Conservation (phyloP, 2,888 invertebrate genomes). For the Mesoligia furuncula region DNA sequence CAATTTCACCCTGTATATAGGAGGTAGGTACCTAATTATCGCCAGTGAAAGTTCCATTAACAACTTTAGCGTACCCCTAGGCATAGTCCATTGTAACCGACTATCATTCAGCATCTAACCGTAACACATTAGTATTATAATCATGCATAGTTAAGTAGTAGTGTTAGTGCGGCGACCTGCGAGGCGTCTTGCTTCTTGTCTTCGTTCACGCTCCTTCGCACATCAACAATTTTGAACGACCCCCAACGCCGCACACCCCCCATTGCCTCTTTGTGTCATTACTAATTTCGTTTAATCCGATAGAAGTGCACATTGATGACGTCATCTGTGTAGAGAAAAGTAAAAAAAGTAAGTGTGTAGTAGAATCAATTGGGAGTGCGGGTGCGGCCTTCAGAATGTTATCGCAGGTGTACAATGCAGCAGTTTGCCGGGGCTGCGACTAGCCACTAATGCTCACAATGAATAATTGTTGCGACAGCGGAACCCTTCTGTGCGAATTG, state of each 20-base stretch:
- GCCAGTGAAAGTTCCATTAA: not conserved
- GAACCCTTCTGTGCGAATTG: slow-evolving; percentile 29
- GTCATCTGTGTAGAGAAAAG: not conserved
- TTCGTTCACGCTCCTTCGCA: not conserved
- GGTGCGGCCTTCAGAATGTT: not conserved
- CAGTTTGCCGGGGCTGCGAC: not conserved
- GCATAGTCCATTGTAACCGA: no score
- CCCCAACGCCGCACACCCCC: not conserved
- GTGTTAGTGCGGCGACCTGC: not conserved
- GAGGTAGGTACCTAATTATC: not conserved
- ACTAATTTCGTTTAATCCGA: no score
- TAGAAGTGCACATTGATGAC: not conserved
- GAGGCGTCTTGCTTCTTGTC: not conserved
- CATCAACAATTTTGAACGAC: not conserved
- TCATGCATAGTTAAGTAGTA: not conserved
- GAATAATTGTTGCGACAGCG: slow-evolving; percentile 27
- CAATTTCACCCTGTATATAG: no score
- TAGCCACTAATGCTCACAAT: slow-evolving; percentile 14
- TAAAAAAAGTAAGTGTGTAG: no score
- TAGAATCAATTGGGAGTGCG: not conserved
- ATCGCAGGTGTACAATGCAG: not conserved
- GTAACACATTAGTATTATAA: not conserved
- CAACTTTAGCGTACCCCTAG: not conserved
- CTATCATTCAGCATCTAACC: not conserved
- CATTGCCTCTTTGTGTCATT: not conserved